phyloP scores from a whole-genome alignment of 2,113 vertebrate species.

The Redunca redunca region DNA sequence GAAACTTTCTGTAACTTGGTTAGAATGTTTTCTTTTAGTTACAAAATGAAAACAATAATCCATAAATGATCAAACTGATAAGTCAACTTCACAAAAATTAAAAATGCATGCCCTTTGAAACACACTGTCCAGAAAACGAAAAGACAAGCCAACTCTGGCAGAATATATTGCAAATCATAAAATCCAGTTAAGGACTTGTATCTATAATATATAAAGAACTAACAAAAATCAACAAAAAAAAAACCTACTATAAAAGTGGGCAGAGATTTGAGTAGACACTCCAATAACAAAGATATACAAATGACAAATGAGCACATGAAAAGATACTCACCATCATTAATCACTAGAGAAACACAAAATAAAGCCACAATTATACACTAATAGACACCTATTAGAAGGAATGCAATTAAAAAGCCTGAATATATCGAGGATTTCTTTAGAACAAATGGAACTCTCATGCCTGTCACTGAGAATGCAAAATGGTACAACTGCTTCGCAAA shows the following conservation, averaged over 20 bases:
- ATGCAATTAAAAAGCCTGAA: background rate
- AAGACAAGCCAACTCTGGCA: background rate
- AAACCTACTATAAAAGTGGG: background rate
- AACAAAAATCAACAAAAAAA: background rate
- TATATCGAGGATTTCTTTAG: background rate
- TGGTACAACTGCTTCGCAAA: background rate
- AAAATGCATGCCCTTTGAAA: background rate
- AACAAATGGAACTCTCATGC: background rate
- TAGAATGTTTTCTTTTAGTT: background rate
- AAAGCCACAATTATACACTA: background rate
- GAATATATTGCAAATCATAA: background rate
- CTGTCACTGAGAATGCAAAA: background rate
- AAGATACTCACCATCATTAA: background rate
- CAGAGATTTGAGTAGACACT: background rate
- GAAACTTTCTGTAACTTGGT: background rate
- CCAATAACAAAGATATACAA: background rate
- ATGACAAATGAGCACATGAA: background rate
- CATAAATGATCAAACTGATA: background rate
- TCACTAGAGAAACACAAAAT: background rate
- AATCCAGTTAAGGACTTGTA: background rate
- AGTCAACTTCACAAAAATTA: background rate
- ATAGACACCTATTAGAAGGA: background rate
- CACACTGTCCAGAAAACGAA: background rate
- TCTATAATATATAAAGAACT: background rate
- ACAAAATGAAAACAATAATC: background rate